Evolutionary conservation across 2,888 invertebrate species (phyloP).

Genomic region (Anoplius nigerrimus): DNA sequence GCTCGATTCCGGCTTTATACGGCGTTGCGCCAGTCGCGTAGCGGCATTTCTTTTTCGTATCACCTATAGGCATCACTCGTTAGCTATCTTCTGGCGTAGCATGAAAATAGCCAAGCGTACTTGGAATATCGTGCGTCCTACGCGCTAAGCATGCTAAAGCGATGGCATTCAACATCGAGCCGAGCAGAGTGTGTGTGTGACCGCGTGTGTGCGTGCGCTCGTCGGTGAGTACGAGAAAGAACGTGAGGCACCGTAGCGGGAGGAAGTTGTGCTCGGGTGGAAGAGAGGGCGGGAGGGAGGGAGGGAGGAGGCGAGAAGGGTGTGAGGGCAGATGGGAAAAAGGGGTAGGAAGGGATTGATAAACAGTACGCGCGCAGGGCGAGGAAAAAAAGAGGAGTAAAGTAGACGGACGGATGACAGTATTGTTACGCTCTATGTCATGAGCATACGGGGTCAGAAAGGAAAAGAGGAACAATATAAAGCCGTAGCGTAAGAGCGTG

Average conservation of each 20-base stretch:
- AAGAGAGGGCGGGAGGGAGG: conserved; percentile 4
- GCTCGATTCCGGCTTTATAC: conserved; percentile 46
- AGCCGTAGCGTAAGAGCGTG: conserved; percentile 32
- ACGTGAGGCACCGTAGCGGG: too few species aligned
- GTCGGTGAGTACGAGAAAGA: too few species aligned
- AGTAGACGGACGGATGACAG: conserved; percentile 37
- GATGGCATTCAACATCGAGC: conserved; percentile 30
- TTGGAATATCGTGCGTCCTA: conserved; percentile 63
- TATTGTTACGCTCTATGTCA: conserved; percentile 46
- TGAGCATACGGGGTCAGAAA: conserved; percentile 45
- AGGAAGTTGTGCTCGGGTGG: not conserved
- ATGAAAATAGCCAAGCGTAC: conserved; percentile 65
- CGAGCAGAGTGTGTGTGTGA: conserved; percentile 16
- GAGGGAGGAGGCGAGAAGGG: conserved; percentile 14
- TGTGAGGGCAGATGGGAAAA: conserved; percentile 35
- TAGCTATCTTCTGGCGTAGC: conserved; percentile 57
- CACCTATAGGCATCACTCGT: conserved; percentile 32
- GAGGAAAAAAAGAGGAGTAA: conserved; percentile 13
- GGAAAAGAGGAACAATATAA: conserved; percentile 38
- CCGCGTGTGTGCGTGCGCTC: conserved; percentile 1
- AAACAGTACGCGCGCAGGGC: not conserved
- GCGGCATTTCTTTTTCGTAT: conserved; percentile 24
- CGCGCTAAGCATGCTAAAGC: conserved; percentile 62
- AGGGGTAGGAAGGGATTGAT: not conserved
- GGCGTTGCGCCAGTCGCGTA: conserved; percentile 16